Percentiles rank a stretch among this genome's conserved stretches.
Conservation (phyloP, 30 jellyfish, hydroid and myxozoan species). For the Catostylus mosaicus region DNA sequence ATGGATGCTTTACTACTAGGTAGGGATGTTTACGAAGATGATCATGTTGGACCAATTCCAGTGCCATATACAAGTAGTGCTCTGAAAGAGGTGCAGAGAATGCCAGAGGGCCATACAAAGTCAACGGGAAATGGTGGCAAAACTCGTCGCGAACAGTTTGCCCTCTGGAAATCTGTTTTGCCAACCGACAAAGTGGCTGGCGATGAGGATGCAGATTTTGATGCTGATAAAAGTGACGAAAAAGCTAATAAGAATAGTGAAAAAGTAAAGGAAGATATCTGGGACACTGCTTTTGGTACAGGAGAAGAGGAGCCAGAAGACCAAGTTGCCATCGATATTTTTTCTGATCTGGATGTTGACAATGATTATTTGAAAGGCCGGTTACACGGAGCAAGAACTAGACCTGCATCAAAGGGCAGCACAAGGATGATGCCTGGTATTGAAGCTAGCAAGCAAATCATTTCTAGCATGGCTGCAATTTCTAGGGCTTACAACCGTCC, state of each 20-base stretch:
- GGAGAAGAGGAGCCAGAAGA: conserved; percentile 47
- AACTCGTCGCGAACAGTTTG: conserved; percentile 84
- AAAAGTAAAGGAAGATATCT: conserved; percentile 76
- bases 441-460: background rate
- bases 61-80: background rate
- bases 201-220: conserved; percentile 22
- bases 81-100: conserved; percentile 25
- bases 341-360: conserved; percentile 41
- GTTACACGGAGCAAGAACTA: conserved; percentile 9
- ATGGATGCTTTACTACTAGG: background rate
- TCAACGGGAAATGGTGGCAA: background rate
- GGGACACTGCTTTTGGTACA: conserved; percentile 93
- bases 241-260: background rate
- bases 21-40: background rate
- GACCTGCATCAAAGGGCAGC: background rate
- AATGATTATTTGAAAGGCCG: conserved; percentile 51
- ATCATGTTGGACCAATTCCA: background rate
- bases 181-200: conserved; percentile 24
- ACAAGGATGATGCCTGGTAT: background rate
- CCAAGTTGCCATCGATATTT: conserved; percentile 52
- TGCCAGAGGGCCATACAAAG: background rate
- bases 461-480: background rate
- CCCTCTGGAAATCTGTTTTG: conserved; percentile 76
- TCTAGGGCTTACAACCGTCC: background rate
- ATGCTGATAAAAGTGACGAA: background rate